Percentiles rank a stretch among this genome's conserved stretches.
Conservation (phyloP, 2,113 vertebrate species). For the Heteronetta atricapilla region DNA sequence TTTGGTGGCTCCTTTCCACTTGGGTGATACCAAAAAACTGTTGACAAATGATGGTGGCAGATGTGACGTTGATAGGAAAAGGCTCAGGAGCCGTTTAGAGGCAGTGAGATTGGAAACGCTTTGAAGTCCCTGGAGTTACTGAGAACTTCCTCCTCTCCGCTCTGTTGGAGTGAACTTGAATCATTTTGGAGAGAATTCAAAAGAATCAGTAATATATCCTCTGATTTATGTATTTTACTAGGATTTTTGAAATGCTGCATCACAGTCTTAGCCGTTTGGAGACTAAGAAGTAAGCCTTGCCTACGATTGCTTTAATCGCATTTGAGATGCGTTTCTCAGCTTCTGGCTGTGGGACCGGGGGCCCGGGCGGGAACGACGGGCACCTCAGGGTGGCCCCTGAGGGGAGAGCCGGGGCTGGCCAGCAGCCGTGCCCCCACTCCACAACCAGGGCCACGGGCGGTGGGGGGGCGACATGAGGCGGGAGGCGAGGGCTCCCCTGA, state of each 20-base stretch:
- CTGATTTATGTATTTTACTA: not conserved
- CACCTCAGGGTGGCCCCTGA: too few relatives aligned
- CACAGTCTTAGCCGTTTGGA: not conserved
- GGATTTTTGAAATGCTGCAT: not conserved
- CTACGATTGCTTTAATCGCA: not conserved
- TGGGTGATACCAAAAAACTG: rapidly evolving
- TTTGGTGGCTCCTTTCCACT: not conserved
- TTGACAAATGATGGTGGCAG: rapidly evolving
- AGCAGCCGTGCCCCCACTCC: too few relatives aligned
- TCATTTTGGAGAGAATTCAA: not conserved
- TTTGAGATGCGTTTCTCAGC: not conserved
- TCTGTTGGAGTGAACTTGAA: not conserved
- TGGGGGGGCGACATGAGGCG: too few relatives aligned
- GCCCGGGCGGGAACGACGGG: rapidly evolving
- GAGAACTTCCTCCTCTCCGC: not conserved
- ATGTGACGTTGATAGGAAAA: not conserved
- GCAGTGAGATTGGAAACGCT: not conserved
- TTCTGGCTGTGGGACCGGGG: not conserved
- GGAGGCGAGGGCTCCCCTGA: too few relatives aligned
- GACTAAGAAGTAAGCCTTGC: not conserved
- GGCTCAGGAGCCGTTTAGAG: not conserved
- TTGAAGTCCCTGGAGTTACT: not conserved
- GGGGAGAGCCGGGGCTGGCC: not conserved
- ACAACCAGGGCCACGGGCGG: too few relatives aligned
- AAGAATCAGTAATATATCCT: not conserved